Conservation (phyloP, 2,797 vertebrate species). For the Pitangus sulphuratus region DNA sequence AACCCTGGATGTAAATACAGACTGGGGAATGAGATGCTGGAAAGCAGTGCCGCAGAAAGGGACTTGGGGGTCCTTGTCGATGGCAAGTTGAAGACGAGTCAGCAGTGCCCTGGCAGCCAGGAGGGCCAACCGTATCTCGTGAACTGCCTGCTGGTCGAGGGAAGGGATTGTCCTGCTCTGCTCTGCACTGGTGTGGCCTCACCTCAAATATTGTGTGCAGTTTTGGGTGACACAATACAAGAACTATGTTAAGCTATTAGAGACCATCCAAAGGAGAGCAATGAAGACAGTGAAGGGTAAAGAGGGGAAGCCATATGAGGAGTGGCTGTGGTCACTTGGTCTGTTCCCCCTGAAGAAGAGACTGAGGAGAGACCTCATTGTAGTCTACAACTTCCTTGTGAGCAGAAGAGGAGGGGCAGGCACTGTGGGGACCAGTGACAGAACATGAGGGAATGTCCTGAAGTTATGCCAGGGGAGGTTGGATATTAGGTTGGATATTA, state of each 20-base stretch:
- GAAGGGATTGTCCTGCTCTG: background rate
- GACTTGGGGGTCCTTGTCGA: too few species aligned
- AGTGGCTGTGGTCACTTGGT: background rate
- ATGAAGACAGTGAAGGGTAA: background rate
- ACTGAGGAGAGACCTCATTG: background rate
- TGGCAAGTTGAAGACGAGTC: too few species aligned
- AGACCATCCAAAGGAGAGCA: background rate
- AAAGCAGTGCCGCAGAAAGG: background rate
- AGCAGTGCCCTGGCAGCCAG: background rate
- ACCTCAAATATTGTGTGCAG: background rate
- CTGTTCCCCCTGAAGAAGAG: background rate
- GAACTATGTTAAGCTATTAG: background rate
- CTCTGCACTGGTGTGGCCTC: background rate
- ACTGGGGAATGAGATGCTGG: background rate
- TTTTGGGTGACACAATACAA: background rate
- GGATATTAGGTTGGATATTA: background rate
- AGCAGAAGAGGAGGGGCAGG: background rate
- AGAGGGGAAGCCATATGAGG: background rate
- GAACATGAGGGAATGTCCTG: background rate
- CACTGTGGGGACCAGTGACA: background rate
- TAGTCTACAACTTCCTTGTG: background rate
- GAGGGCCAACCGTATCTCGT: background rate
- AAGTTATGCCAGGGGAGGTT: background rate
- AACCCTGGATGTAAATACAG: background rate
- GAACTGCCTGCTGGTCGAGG: fast-evolving